Evolutionary conservation across 1,140 invertebrate species (phyloP).

Genomic region (Megalopta genalis): DNA sequence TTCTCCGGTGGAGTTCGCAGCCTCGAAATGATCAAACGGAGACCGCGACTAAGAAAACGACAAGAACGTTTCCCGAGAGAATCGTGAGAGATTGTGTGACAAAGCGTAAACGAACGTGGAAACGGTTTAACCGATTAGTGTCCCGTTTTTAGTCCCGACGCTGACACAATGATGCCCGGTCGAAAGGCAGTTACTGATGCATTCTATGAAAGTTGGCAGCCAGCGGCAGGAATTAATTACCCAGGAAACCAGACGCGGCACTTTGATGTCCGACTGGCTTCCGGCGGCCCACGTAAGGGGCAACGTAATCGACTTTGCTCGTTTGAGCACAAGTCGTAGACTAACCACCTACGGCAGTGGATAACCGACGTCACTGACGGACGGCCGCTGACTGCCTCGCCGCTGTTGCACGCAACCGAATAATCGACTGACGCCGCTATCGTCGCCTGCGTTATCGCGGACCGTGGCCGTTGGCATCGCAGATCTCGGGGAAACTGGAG

Average conservation of each 20-base stretch:
- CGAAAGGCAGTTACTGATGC: constrained; percentile 14
- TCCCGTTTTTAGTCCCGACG: neutral
- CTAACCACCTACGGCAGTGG: constrained; percentile 51
- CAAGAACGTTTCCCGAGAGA: too few species aligned
- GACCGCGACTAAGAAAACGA: too few species aligned
- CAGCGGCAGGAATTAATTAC: constrained; percentile 70
- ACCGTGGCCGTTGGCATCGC: neutral
- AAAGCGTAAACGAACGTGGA: neutral
- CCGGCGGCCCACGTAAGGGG: constrained; percentile 65
- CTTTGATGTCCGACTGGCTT: constrained; percentile 73
- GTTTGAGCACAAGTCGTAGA: constrained; percentile 50
- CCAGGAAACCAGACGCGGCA: constrained; percentile 63
- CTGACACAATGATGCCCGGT: constrained; percentile 23
- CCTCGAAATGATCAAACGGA: too few species aligned
- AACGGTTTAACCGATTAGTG: neutral
- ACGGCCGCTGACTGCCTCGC: constrained; percentile 15
- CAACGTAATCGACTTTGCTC: constrained; percentile 69
- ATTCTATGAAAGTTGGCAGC: constrained; percentile 40
- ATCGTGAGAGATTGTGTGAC: too few species aligned
- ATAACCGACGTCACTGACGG: constrained; percentile 51
- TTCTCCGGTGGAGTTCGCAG: too few species aligned
- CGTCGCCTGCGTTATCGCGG: constrained; percentile 3
- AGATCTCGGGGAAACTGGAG: too few species aligned
- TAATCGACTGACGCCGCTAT: constrained; percentile 34
- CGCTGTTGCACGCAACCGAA: constrained; percentile 37